Conservation (phyloP, 23 tunicate species). For the Phallusia fumigata region DNA sequence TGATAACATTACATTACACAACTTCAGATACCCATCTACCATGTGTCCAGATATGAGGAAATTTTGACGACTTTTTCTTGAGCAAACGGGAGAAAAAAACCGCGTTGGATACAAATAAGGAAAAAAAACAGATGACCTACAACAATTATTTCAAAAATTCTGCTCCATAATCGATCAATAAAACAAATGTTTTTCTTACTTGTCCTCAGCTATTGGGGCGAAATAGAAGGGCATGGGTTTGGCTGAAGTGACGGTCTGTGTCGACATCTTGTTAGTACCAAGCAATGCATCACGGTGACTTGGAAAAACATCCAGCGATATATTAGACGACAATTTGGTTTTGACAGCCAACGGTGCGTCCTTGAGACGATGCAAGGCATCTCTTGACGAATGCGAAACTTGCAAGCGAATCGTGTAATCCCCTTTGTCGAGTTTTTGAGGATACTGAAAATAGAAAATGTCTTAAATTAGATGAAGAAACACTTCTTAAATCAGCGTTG, state of each 20-base stretch:
- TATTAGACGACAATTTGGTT: constrained; percentile 53
- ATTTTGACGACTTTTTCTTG: too few species aligned
- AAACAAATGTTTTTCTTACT: too few species aligned
- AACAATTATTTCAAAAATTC: too few species aligned
- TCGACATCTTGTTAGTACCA: constrained; percentile 52
- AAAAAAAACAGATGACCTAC: too few species aligned
- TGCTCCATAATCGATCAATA: too few species aligned
- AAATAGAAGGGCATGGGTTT: constrained; percentile 43
- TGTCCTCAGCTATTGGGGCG: constrained; percentile 72
- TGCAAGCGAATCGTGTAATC: constrained; percentile 68
- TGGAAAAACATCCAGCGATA: constrained; percentile 55
- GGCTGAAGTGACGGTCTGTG: constrained; percentile 32
- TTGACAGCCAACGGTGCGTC: constrained; percentile 60
- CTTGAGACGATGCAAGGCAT: constrained; percentile 60
- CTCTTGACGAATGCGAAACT: constrained; percentile 71
- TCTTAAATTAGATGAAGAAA: background rate
- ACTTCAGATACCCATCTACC: too few species aligned
- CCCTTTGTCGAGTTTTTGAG: constrained; percentile 60
- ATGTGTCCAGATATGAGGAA: too few species aligned
- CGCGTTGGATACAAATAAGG: too few species aligned
- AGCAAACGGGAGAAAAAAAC: too few species aligned
- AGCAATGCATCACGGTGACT: constrained; percentile 77
- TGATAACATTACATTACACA: too few species aligned
- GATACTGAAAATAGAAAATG: constrained; percentile 40
- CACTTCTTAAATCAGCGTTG: background rate